Base-by-base conservation (phyloP, 2,888 invertebrate genomes). In the Sepioteuthis lessoniana region DNA sequence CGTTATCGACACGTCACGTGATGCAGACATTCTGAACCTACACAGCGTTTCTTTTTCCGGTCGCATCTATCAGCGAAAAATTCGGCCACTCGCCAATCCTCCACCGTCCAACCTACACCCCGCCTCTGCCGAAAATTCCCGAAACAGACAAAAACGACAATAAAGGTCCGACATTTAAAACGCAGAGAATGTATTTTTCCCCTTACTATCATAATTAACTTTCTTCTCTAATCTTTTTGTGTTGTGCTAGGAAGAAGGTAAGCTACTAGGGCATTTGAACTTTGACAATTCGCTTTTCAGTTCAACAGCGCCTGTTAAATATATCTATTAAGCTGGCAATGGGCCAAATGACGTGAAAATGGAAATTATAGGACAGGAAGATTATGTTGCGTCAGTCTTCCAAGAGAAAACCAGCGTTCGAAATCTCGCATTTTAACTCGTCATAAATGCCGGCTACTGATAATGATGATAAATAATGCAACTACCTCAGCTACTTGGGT, bases 191-290 rank as follows among this genome's bases (percentile, higher is more conserved):
- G 31, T 76, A n/a, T 76, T n/a, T n/a, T n/a, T 76, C 13, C n/a
- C 76, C n/a, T n/a, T 35, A 76, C 76, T 76, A 1, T n/a, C n/a
- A 76, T 76, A 76, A 76, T 76, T 76, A 76, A 76, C n/a, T 76
- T 76, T 76, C 76, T 76, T 76, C n/a, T 76, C 76, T 76, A 76
- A 76, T 76, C 76, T 76, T 76, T 76, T 76, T 76, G n/a, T n/a
- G 13, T 35, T 13, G 13, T 25, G n/a, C 13, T 35, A 76, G n/a
- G 55, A 76, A 76, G 76, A 76, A 76, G 19, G 76, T 13, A n/a
- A 76, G 76, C 76, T 19, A n/a, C 13, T 4, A 76, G 76, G 76
- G n/a, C 76, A 76, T 76, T 76, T 76, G 76, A 76, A 76, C 76
- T 76, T 76, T 35, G n/a, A 35, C 4, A 13, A 76, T 76, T 35